Evolutionary conservation across 2,888 invertebrate genomes (phyloP).

Genomic region (Ochlodes sylvanus): DNA sequence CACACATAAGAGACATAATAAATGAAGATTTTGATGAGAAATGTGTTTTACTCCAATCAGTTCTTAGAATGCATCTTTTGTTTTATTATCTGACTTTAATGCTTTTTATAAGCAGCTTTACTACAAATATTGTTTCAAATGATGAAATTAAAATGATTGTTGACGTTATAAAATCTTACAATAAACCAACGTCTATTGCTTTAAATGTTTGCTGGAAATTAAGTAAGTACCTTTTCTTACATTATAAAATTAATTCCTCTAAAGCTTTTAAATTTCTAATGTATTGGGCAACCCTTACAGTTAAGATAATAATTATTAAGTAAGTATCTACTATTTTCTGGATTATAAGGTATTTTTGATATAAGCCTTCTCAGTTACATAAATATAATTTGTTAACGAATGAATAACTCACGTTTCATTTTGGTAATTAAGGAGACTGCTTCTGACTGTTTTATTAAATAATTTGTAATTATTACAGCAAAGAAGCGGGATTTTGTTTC

Average conservation of each 20-base stretch:
- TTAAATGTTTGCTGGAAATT: constrained; percentile 59
- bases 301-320: no score
- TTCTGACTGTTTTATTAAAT: no score
- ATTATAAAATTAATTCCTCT: constrained; percentile 8
- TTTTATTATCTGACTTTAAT: constrained; percentile 5
- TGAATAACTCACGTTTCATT: no score
- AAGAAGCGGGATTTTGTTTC: constrained; percentile 49
- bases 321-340: no score
- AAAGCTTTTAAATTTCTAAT: constrained; percentile 10
- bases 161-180: constrained; percentile 57
- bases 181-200: constrained; percentile 56
- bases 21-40: background rate
- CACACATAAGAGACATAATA: background rate
- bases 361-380: no score
- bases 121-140: constrained; percentile 22
- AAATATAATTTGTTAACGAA: no score
- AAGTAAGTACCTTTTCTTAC: constrained; percentile 55
- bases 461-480: constrained; percentile 33
- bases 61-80: background rate
- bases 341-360: no score
- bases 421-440: no score
- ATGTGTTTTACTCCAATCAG: constrained; percentile 2
- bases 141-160: constrained; percentile 55
- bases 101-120: background rate
- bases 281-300: no score